Conservation (phyloP, 2,888 invertebrate genomes). For the Sarcophaga rosellei region DNA sequence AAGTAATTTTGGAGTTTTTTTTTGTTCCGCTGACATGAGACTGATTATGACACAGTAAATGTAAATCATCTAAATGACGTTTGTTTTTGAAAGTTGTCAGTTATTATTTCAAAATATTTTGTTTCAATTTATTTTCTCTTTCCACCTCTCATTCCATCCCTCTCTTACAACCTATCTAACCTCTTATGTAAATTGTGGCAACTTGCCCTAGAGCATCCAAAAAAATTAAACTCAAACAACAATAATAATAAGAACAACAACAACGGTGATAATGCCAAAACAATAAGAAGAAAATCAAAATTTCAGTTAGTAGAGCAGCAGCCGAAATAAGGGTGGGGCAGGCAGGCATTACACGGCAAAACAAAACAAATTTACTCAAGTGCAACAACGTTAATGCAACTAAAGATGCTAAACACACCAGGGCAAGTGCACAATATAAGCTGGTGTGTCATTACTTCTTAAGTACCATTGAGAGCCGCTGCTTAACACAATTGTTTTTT, state of each 20-base stretch:
- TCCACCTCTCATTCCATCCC: background rate
- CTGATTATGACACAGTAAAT: constrained; percentile 33
- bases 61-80: constrained; percentile 23
- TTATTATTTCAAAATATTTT: background rate
- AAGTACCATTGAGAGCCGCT: constrained; percentile 67
- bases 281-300: background rate
- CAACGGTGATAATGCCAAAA: background rate
- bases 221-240: background rate
- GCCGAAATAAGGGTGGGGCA: constrained; percentile 56
- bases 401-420: constrained; percentile 27
- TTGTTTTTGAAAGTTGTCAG: constrained; percentile 54
- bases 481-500: constrained; percentile 70
- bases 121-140: background rate
- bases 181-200: constrained; percentile 23
- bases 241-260: background rate
- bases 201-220: constrained; percentile 23
- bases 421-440: constrained; percentile 61
- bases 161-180: background rate
- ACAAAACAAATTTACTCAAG: constrained; percentile 65
- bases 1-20: background rate
- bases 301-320: constrained; percentile 13
- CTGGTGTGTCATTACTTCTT: constrained; percentile 69
- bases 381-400: constrained; percentile 64
- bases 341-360: constrained; percentile 40
- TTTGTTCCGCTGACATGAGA: background rate